Evolutionary conservation across 2,888 invertebrate genomes (phyloP), one percentile per base, ranked within the genome.

Genomic region (Cerceris ruficornis): DNA sequence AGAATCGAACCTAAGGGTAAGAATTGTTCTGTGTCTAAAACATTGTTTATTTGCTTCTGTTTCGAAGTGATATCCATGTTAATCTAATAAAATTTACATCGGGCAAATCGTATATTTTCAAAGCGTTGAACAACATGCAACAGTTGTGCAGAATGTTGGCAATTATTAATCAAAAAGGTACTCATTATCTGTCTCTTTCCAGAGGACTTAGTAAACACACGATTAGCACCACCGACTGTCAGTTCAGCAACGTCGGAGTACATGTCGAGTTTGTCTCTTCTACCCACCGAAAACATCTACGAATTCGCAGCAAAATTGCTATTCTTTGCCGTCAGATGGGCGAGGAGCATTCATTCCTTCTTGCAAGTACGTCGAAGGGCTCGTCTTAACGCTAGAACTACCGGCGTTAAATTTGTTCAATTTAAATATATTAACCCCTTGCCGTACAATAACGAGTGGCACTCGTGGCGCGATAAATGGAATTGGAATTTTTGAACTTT

Each of bases 311-410:
- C 96, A 0, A 96, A 96, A 88, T 92, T 98, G 43, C 92, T 98
- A 39, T 96, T 97, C 86, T 93, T 96, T 49, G 94, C 96, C 0
- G 95, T 97, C 0, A 96, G 96, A 90, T 98, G 97, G 97, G 95
- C 96, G 0, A 94, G 96, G 82, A 95, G 95, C 64, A 95, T 97
- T 64, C 95, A 96, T 0, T 95, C 96, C 0, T 97, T 97, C 90
- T 92, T 95, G 14, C 96, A 96, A 90, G 94, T 96, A 91, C 80
- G 81, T 58, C 13, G 8, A 8, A n/a, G 42, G 6, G 7, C n/a
- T 11, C 49, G 13, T 52, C 65, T 42, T 14, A 28, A 28, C 28
- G n/a, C n/a, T n/a, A n/a, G n/a, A n/a, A n/a, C n/a, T n/a, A n/a
- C n/a, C n/a, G n/a, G n/a, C n/a, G n/a, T n/a, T n/a, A n/a, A n/a